Conservation (phyloP, 2,888 invertebrate genomes). For the Sialis fuliginosa region DNA sequence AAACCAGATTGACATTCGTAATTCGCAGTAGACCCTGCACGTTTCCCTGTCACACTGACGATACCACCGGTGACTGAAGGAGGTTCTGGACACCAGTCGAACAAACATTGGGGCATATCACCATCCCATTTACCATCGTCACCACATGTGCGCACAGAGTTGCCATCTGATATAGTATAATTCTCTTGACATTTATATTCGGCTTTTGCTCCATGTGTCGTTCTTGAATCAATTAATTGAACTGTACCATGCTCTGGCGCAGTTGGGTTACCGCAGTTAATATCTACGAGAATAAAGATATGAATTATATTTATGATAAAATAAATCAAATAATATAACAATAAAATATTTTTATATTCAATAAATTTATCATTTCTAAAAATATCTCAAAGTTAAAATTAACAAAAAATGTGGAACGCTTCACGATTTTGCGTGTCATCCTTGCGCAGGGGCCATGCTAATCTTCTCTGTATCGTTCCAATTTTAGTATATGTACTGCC, state of each 20-base stretch:
- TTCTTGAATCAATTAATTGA: slow-evolving; percentile 44
- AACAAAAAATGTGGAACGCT: slow-evolving; percentile 60
- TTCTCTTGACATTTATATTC: slow-evolving; percentile 67
- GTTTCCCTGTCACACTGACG: slow-evolving; percentile 49
- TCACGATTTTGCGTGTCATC: slow-evolving; percentile 88
- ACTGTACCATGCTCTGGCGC: slow-evolving; percentile 57
- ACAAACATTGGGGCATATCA: slow-evolving; percentile 61
- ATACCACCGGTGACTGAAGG: slow-evolving; percentile 59
- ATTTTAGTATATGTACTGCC: slow-evolving; percentile 73
- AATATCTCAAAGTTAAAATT: not conserved
- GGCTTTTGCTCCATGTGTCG: slow-evolving; percentile 62
- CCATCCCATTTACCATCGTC: slow-evolving; percentile 63
- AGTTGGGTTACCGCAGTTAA: slow-evolving; percentile 57
- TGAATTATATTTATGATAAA: slow-evolving; percentile 1
- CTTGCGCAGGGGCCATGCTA: slow-evolving; percentile 86
- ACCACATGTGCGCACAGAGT: slow-evolving; percentile 49
- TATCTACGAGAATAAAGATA: slow-evolving; percentile 37
- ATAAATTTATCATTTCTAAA: too few relatives aligned
- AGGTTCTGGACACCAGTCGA: slow-evolving; percentile 78
- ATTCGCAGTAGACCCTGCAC: slow-evolving; percentile 62
- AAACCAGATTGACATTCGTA: slow-evolving; percentile 73
- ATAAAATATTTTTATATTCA: too few relatives aligned
- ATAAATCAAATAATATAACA: too few relatives aligned
- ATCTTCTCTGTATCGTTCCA: slow-evolving; percentile 88
- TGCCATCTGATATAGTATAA: slow-evolving; percentile 60